phyloP scores from a whole-genome alignment of 2,113 vertebrate genomes.

The Corythoichthys intestinalis region DNA sequence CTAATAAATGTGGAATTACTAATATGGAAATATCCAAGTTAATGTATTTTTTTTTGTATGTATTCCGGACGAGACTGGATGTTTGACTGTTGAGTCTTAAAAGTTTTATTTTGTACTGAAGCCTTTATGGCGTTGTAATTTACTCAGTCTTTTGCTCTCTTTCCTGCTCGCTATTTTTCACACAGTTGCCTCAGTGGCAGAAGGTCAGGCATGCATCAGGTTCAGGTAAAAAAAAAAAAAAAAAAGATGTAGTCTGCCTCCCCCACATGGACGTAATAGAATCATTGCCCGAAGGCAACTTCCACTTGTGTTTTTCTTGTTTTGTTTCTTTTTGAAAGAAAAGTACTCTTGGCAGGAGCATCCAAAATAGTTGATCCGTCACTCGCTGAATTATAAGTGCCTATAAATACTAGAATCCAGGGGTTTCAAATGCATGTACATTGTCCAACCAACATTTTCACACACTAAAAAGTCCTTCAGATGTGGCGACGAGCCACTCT shows the following conservation, averaged over 20 bases:
- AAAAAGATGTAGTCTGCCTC: constrained; percentile 47
- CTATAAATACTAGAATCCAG: constrained; percentile 59
- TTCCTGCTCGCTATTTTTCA: constrained; percentile 24
- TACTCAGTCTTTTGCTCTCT: constrained; percentile 29
- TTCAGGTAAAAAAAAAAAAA: constrained; percentile 44
- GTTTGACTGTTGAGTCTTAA: constrained; percentile 28
- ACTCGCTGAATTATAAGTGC: constrained; percentile 43
- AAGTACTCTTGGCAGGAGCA: constrained; percentile 31
- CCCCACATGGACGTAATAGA: constrained; percentile 38
- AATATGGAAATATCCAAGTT: not conserved
- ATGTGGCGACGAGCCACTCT: constrained; percentile 10
- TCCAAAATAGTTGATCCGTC: constrained; percentile 29
- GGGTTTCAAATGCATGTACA: constrained; percentile 45
- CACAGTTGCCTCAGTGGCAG: constrained; percentile 44
- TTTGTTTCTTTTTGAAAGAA: constrained; percentile 21
- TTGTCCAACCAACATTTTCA: constrained; percentile 38
- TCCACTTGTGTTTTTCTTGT: constrained; percentile 18
- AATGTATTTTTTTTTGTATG: not conserved
- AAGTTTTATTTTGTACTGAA: constrained; percentile 30
- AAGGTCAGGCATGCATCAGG: constrained; percentile 66
- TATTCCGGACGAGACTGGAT: not conserved
- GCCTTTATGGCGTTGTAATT: constrained; percentile 47
- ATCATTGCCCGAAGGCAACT: constrained; percentile 44
- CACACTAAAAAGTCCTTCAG: constrained; percentile 44
- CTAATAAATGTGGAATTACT: not conserved